These are phyloP conservation scores for Sciaenops ocellatus DNA, from an alignment of 2,797 vertebrate genomes.

Conservation along the genomic window DNA sequence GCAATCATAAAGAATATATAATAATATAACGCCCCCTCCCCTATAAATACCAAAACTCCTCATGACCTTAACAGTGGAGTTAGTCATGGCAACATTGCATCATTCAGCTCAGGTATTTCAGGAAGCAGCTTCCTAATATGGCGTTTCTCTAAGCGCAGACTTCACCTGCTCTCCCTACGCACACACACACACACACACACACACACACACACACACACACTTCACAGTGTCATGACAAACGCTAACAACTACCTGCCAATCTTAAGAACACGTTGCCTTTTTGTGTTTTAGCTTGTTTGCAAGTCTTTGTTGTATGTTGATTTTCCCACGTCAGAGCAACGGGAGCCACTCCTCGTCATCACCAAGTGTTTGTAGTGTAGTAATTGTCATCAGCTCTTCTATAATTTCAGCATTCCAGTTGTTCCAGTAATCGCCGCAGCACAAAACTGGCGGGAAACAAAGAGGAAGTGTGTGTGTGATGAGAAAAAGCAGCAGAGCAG, in stretches of 20 bases:
- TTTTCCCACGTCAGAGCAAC: background rate
- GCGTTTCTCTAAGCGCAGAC: background rate
- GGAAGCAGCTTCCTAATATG: conserved; percentile 59
- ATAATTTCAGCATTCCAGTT: background rate
- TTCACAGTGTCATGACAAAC: conserved; percentile 43
- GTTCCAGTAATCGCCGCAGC: background rate
- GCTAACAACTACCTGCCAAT: conserved; percentile 51
- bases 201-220: conserved; percentile 37
- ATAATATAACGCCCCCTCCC: background rate
- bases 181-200: conserved; percentile 18
- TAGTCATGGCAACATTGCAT: conserved; percentile 69
- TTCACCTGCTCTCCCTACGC: conserved; percentile 36
- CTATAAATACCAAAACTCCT: background rate
- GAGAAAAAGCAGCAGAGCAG: background rate
- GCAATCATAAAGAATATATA: background rate
- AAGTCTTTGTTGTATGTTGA: conserved; percentile 34
- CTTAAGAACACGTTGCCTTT: background rate
- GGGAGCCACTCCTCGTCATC: background rate
- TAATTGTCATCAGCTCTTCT: background rate
- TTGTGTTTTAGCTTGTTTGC: conserved; percentile 33
- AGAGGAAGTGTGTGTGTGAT: background rate
- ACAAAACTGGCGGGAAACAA: conserved; percentile 10
- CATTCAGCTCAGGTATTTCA: conserved; percentile 65
- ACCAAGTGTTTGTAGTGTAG: background rate
- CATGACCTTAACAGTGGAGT: background rate